Evolutionary conservation across 2,888 invertebrate genomes (phyloP), one percentile per base, ranked within the genome.

Genomic region (Ectobius pallidus): DNA sequence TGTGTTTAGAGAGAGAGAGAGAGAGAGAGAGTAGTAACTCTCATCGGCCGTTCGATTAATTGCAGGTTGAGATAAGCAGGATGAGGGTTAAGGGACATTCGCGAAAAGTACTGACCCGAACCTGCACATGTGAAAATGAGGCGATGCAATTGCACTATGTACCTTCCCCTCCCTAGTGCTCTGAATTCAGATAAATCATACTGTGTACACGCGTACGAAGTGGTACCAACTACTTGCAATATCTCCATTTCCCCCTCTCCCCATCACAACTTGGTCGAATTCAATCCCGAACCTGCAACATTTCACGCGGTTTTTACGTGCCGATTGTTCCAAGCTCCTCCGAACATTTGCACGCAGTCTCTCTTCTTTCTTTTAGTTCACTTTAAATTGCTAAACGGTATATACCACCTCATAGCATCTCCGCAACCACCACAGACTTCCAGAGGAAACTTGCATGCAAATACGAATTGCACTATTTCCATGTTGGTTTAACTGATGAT

Each of bases 271-370:
- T 63, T 61, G 32, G 32, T 27, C 61, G 16, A n/a, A 52, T 52
- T 52, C 52, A 52, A 52, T 52, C 52, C 52, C 7, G 20, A 58
- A 58, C 39, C 39, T 65, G 70, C 71, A 27, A 71, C 67, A 55
- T 67, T 71, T 71, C 70, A 65, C 39, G 67, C 49, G 67, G 67
- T 71, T 71, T 71, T 71, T 67, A 62, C 71, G 71, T 65, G 55
- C 52, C 58, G 44, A 55, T 55, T 52, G 67, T 62, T 65, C 71
- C 71, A 55, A 46, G 55, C 71, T 67, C 71, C 71, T 62, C 42
- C 30, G 55, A 71, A 55, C 69, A 58, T 42, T 42, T 70, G 70
- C 71, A 71, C 71, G 71, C 55, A 71, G 71, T 30, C 25, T 25
- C 25, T 25, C 25, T 9, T 22, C 14, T 11, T 14, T 52, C 25